phyloP scores from a whole-genome alignment of 1,140 invertebrate species.

The Meteorus sp. region DNA sequence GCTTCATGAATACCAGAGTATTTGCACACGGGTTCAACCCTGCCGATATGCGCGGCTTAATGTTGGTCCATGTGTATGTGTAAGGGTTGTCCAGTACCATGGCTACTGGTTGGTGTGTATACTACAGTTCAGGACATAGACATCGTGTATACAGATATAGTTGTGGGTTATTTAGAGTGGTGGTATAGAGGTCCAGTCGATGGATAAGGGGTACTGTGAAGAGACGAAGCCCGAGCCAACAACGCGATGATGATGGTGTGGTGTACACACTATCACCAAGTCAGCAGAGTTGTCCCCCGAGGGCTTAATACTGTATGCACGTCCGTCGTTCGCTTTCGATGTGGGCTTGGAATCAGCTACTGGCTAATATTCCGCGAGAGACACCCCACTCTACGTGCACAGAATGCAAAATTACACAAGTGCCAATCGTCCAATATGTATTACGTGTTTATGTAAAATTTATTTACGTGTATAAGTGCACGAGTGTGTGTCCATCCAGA shows the following conservation, averaged over 20 bases:
- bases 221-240: too few relatives aligned
- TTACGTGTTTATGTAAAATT: too few relatives aligned
- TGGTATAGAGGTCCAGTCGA: too few relatives aligned
- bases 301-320: slow-evolving; percentile 58
- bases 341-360: slow-evolving; percentile 47
- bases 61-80: too few relatives aligned
- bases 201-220: too few relatives aligned
- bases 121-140: background rate
- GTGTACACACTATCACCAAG: slow-evolving; percentile 25
- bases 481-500: too few relatives aligned
- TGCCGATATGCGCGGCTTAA: slow-evolving; percentile 33
- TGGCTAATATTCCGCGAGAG: slow-evolving; percentile 56
- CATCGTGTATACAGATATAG: too few relatives aligned
- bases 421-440: too few relatives aligned
- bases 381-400: slow-evolving; percentile 41
- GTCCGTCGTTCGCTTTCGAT: slow-evolving; percentile 49
- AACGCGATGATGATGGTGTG: too few relatives aligned
- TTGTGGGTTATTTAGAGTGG: too few relatives aligned
- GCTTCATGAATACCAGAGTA: slow-evolving; percentile 56
- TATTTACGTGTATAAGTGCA: too few relatives aligned
- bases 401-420: slow-evolving; percentile 33
- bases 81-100: too few relatives aligned
- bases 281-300: slow-evolving; percentile 42
- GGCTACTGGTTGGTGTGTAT: background rate
- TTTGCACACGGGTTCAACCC: slow-evolving; percentile 44